phyloP scores from a whole-genome alignment of 2,888 invertebrate species.

The Tuta absoluta region DNA sequence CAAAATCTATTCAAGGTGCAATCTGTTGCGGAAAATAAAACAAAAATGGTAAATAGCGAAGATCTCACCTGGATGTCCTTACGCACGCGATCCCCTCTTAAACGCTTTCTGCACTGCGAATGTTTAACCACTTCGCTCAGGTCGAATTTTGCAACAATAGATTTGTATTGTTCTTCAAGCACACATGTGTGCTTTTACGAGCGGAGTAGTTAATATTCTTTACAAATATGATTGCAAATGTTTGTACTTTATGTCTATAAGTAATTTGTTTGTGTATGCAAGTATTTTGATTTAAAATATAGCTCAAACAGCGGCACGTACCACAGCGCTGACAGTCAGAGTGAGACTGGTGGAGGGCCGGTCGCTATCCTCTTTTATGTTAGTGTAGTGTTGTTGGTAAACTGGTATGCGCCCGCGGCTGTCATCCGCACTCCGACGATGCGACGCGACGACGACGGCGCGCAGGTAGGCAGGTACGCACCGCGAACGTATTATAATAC shows the following conservation, averaged over 20 bases:
- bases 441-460: no score
- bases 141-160: no score
- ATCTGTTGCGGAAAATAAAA: slow-evolving; percentile 20
- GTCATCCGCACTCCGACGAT: slow-evolving; percentile 47
- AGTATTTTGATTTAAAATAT: not conserved
- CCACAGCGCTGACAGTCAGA: slow-evolving; percentile 56
- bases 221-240: not conserved
- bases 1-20: slow-evolving; percentile 32
- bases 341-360: slow-evolving; percentile 68
- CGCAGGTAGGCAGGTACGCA: slow-evolving; percentile 49
- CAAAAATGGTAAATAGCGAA: not conserved
- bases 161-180: no score
- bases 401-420: slow-evolving; percentile 65
- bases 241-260: not conserved
- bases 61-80: slow-evolving; percentile 37
- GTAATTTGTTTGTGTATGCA: not conserved
- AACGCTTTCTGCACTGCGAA: not conserved
- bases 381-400: slow-evolving; percentile 54
- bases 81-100: slow-evolving; percentile 1
- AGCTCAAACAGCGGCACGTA: slow-evolving; percentile 35
- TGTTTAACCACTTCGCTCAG: no score
- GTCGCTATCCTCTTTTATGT: slow-evolving; percentile 76
- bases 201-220: no score
- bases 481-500: slow-evolving; percentile 48
- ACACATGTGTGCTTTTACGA: no score